These are phyloP conservation scores for Aspidapion aeneum DNA, from an alignment of 2,888 invertebrate species.

Conservation along the genomic window DNA sequence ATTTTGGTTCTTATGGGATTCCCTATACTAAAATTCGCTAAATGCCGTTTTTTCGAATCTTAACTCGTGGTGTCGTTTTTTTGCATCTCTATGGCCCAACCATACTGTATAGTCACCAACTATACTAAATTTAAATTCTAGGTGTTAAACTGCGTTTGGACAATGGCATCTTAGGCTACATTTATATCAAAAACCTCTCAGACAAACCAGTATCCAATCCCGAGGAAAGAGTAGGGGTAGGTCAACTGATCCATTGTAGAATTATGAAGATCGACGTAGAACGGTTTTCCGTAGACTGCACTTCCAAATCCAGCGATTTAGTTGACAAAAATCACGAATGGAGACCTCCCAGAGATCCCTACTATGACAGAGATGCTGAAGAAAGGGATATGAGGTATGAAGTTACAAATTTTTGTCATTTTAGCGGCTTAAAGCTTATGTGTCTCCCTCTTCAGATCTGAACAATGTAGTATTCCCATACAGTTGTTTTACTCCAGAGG, in stretches of 20 bases:
- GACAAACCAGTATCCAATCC: constrained; percentile 93
- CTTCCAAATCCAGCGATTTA: constrained; percentile 90
- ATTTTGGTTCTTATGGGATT: too few species aligned
- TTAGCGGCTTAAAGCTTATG: not conserved
- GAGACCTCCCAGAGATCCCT: constrained; percentile 84
- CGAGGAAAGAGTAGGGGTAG: constrained; percentile 82
- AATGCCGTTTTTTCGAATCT: too few species aligned
- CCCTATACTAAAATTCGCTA: too few species aligned
- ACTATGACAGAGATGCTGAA: constrained; percentile 85
- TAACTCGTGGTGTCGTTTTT: too few species aligned
- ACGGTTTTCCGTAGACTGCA: constrained; percentile 88
- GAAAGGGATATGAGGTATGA: constrained; percentile 60
- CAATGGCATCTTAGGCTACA: constrained; percentile 84
- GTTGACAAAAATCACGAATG: constrained; percentile 87
- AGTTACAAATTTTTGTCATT: not conserved
- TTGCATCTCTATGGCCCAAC: too few species aligned
- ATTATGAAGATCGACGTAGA: constrained; percentile 96
- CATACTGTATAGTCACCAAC: too few species aligned
- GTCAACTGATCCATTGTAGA: constrained; percentile 82
- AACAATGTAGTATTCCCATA: too few species aligned
- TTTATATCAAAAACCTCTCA: constrained; percentile 90
- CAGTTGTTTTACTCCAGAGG: too few species aligned
- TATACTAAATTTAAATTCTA: too few species aligned
- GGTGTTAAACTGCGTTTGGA: constrained; percentile 61
- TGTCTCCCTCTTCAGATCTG: too few species aligned